Percentiles rank a stretch among this genome's conserved stretches.
These are phyloP conservation scores for Andrena bicolor DNA, from an alignment of 2,888 invertebrate genomes.

Conservation along the genomic window DNA sequence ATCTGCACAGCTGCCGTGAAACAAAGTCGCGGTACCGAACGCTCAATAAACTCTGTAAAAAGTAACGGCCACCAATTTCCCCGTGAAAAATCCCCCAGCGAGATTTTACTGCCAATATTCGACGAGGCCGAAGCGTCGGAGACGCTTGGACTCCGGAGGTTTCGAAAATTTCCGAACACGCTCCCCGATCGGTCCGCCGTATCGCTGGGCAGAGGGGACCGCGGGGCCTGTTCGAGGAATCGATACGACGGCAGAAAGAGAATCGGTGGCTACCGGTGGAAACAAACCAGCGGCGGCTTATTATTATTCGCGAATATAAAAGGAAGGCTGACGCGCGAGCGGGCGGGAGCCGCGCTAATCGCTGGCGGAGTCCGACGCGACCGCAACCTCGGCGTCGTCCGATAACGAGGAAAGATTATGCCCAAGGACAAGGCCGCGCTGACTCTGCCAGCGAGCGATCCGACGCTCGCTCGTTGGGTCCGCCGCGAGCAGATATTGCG, in stretches of 20 bases:
- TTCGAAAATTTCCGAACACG: neutral
- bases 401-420: slow-evolving; percentile 84
- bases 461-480: slow-evolving; percentile 21
- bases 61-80: too few relatives aligned
- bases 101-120: too few relatives aligned
- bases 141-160: too few relatives aligned
- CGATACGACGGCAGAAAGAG: neutral
- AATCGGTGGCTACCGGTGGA: neutral
- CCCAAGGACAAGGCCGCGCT: slow-evolving; percentile 83
- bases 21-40: too few relatives aligned
- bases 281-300: slow-evolving; percentile 21
- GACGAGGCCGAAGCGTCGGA: too few relatives aligned
- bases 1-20: too few relatives aligned
- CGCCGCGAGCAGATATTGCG: slow-evolving; percentile 62
- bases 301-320: slow-evolving; percentile 69
- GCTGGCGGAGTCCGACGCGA: slow-evolving; percentile 66
- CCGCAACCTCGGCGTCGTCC: slow-evolving; percentile 81
- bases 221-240: neutral
- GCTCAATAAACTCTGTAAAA: too few relatives aligned
- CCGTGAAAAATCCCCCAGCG: too few relatives aligned
- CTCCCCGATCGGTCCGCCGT: neutral
- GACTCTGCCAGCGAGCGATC: slow-evolving; percentile 48
- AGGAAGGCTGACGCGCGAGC: slow-evolving; percentile 68
- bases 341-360: slow-evolving; percentile 67
- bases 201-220: neutral